Conservation (phyloP, 2,113 vertebrate genomes). For the Zosterops japonicus region DNA sequence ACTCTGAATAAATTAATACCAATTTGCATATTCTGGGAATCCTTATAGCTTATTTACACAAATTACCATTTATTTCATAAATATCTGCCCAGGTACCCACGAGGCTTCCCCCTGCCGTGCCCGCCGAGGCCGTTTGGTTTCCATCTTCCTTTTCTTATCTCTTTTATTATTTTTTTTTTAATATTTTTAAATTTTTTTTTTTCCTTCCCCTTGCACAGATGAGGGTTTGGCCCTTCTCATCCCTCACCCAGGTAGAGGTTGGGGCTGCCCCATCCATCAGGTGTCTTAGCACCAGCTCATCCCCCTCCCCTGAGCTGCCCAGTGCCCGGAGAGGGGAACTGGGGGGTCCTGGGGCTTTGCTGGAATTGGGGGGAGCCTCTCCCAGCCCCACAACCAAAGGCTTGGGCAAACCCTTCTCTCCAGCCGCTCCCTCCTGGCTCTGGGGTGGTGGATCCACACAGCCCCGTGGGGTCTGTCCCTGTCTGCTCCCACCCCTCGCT, state of each 20-base stretch:
- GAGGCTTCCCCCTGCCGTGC: neutral
- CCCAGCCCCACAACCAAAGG: neutral
- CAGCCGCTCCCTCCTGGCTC: neutral
- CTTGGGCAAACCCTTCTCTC: neutral
- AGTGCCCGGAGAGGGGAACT: neutral
- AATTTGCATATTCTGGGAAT: slow-evolving; percentile 98
- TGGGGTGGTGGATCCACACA: neutral
- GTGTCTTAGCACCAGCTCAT: neutral
- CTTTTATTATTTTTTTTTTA: neutral
- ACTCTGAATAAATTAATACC: slow-evolving; percentile 99
- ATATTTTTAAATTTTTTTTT: neutral
- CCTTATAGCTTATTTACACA: slow-evolving; percentile 98
- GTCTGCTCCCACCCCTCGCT: neutral
- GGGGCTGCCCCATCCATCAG: accelerated
- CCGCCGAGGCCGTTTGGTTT: neutral
- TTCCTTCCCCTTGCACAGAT: neutral
- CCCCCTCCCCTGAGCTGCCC: neutral
- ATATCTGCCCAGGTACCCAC: slow-evolving; percentile 83
- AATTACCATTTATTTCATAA: slow-evolving; percentile 98
- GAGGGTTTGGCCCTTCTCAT: neutral
- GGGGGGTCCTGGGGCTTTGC: neutral
- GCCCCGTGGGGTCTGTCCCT: neutral
- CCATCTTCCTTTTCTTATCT: neutral
- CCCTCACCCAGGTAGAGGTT: no score
- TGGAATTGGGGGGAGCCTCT: accelerated